These are phyloP conservation scores for Caenorhabditis doughertyi DNA, from an alignment of 2,888 invertebrate genomes.

Conservation along the genomic window DNA sequence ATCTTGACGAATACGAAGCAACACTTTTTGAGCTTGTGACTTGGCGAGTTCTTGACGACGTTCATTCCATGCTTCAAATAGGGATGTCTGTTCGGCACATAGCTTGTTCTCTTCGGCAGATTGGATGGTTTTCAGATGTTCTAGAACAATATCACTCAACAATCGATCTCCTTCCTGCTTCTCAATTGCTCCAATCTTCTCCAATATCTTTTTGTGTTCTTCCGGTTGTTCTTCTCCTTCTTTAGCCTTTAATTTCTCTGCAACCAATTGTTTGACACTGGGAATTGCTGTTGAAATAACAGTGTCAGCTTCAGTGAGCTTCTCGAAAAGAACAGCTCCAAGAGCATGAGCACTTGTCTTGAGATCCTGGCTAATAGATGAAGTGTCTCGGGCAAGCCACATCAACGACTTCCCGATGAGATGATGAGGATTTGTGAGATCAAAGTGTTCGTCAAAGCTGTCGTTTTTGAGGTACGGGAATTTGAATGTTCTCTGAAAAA, in stretches of 20 bases:
- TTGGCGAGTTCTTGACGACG: constrained; percentile 68
- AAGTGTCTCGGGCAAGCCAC: constrained; percentile 75
- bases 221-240: constrained; percentile 55
- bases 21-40: constrained; percentile 76
- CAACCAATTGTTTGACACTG: constrained; percentile 49
- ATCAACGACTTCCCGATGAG: constrained; percentile 90
- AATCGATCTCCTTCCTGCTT: constrained; percentile 5
- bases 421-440: constrained; percentile 88
- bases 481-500: constrained; percentile 87
- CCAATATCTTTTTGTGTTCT: constrained; percentile 50
- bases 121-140: constrained; percentile 39
- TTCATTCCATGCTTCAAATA: constrained; percentile 72
- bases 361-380: constrained; percentile 34
- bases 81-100: constrained; percentile 58
- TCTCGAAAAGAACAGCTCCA: constrained; percentile 64
- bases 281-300: constrained; percentile 30
- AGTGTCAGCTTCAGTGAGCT: constrained; percentile 32
- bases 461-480: constrained; percentile 90
- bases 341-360: constrained; percentile 54
- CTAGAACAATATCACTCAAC: constrained; percentile 52
- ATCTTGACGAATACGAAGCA: constrained; percentile 71
- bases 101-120: constrained; percentile 58
- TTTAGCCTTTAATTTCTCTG: constrained; percentile 14
- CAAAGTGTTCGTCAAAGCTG: constrained; percentile 93
- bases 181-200: constrained; percentile 43